Percentiles rank a stretch among this genome's conserved stretches.
Conservation (phyloP, 37 sponge, comb jelly and placozoan species). For the Axinella damicornis region DNA sequence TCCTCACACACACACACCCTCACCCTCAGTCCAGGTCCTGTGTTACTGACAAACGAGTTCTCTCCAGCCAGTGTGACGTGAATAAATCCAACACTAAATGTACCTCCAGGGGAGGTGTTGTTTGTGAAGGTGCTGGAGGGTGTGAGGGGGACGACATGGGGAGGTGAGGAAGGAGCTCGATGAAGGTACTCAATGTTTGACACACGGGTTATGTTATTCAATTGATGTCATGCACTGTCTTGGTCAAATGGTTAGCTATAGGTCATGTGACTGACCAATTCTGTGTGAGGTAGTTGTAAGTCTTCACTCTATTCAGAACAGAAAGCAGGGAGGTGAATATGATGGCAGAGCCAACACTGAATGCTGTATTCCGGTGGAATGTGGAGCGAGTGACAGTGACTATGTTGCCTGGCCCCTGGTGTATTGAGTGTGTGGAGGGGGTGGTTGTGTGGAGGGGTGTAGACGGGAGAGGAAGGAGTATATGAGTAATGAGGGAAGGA, state of each 20-base stretch:
- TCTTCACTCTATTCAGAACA: conserved; percentile 23
- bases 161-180: too few species aligned
- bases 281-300: conserved; percentile 5
- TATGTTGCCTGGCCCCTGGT: conserved; percentile 27
- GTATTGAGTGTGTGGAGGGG: too few species aligned
- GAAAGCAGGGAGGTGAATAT: conserved; percentile 50
- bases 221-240: too few species aligned
- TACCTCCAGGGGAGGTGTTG: conserved; percentile 47
- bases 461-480: too few species aligned
- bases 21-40: conserved; percentile 52
- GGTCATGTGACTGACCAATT: conserved; percentile 46
- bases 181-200: too few species aligned
- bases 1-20: too few species aligned
- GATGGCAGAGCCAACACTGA: conserved; percentile 38
- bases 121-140: conserved; percentile 29
- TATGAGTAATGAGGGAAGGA: too few species aligned
- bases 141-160: background rate
- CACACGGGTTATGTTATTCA: too few species aligned
- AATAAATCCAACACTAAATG: conserved; percentile 35
- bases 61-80: conserved; percentile 38
- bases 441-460: too few species aligned
- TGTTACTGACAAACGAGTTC: conserved; percentile 49
- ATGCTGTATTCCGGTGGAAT: conserved; percentile 43
- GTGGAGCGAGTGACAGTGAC: background rate
- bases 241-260: too few species aligned